Evolutionary conservation across 2,888 invertebrate species (phyloP), one percentile per base, ranked within the genome.

Genomic region (Phalera bucephala): DNA sequence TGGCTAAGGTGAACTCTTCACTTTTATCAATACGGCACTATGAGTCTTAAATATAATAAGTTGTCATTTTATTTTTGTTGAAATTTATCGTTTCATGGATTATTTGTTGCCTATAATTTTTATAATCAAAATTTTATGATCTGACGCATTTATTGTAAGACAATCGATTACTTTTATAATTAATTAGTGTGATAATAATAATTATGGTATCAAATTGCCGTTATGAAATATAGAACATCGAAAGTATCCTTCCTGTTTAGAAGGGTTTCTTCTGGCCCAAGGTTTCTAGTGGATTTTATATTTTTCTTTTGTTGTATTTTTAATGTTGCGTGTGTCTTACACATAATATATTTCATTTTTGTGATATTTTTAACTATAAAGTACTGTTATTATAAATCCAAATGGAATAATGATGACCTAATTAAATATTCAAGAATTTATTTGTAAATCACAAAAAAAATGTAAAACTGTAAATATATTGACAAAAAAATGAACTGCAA

Each of bases 341-440:
- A 90, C 90, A 89, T 90, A 89, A 89, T 88, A 89, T 89, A 88
- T 90, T 90, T 89, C 89, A 88, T 90, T 90, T 85, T 90, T 90
- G 90, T 90, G 90, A 90, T 90, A 90, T 90, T 89, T 89, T 90
- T 89, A 89, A 89, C 90, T 89, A 90, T 90, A 90, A 89, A 86
- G 83, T 90, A 89, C 90, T 90, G 90, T 90, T 89, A 89, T 87
- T 84, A 68, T 88, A 86, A 89, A 89, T 88, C 87, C 89, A 81
- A 77, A 77, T 81, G 88, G 85, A 88, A 81, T 82, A 86, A 89
- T 88, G 83, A 85, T 87, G 89, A 89, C 89, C 85, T 89, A 89
- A 89, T 85, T 86, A 85, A 83, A 89, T 88, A 89, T 88, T 87
- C 89, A 87, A 86, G 90, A 89, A 88, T 87, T 89, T 89, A 89